Evolutionary conservation across 2,888 invertebrate species (phyloP).

Genomic region (Rotaria macrura): DNA sequence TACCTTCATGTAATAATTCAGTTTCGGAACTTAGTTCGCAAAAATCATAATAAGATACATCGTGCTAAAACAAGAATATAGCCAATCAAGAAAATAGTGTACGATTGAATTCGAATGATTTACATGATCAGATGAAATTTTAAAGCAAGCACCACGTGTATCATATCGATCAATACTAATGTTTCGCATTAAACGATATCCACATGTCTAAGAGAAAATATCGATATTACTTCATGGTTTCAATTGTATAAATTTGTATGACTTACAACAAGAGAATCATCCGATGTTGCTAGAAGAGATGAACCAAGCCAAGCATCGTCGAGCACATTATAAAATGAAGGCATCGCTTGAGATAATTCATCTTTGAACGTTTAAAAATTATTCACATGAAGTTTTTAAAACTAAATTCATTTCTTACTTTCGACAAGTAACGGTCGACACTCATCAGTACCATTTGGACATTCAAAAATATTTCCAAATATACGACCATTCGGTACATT

Average conservation of each 20-base stretch:
- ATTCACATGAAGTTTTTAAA: neutral
- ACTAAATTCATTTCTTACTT: neutral
- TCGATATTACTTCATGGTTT: neutral
- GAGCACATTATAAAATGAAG: neutral
- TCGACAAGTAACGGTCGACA: neutral
- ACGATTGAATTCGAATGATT: neutral
- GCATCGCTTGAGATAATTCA: neutral
- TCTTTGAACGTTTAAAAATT: neutral
- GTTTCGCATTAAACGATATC: neutral
- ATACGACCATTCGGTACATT: neutral
- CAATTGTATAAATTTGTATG: too few species aligned
- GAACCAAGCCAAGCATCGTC: slow-evolving; percentile 20
- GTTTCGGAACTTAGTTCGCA: neutral
- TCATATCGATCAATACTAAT: slow-evolving; percentile 15
- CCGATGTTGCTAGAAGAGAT: neutral
- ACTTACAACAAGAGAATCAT: neutral
- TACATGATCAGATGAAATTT: neutral
- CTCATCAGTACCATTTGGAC: neutral
- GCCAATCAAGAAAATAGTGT: neutral
- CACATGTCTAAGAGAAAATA: neutral
- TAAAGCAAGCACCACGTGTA: slow-evolving; percentile 2
- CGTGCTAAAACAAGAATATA: neutral
- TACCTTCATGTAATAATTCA: slow-evolving; percentile 13
- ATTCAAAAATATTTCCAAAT: slow-evolving; percentile 7
- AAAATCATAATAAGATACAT: neutral